These are phyloP conservation scores for Papilio polyxenes DNA, from an alignment of 1,140 invertebrate genomes.

Conservation along the genomic window DNA sequence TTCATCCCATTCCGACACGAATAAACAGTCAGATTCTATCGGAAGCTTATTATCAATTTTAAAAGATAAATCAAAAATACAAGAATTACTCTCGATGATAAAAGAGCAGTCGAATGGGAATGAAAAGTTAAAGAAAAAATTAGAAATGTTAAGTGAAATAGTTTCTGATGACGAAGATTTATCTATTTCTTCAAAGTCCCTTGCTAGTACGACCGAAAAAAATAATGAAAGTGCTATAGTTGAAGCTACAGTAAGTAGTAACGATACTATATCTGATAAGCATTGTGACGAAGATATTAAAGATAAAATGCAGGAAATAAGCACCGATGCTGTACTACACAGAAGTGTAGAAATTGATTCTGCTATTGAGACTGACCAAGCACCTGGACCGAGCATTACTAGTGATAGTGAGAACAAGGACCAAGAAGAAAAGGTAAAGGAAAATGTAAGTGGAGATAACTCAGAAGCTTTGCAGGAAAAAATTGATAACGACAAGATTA, in stretches of 20 bases:
- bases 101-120: slow-evolving; percentile 59
- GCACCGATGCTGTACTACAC: not conserved
- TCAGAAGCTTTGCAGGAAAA: not conserved
- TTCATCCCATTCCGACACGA: slow-evolving; percentile 44
- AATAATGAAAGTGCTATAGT: not conserved
- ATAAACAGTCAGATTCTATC: slow-evolving; percentile 52
- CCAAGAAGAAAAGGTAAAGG: slow-evolving; percentile 25
- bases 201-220: not conserved
- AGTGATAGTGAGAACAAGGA: not conserved
- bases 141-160: slow-evolving; percentile 71
- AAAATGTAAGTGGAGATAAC: slow-evolving; percentile 41
- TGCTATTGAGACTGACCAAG: not conserved
- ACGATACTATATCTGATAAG: not conserved
- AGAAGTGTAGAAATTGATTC: slow-evolving; percentile 9
- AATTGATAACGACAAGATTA: slow-evolving; percentile 37
- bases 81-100: slow-evolving; percentile 64
- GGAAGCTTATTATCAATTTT: slow-evolving; percentile 69
- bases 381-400: not conserved
- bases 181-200: not conserved
- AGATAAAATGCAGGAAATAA: not conserved
- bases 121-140: slow-evolving; percentile 73
- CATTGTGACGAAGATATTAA: slow-evolving; percentile 17
- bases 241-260: not conserved
- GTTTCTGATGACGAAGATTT: slow-evolving; percentile 65
- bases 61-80: slow-evolving; percentile 73